phyloP scores from a whole-genome alignment of 2,797 vertebrate genomes.

The Hylomyscus alleni region DNA sequence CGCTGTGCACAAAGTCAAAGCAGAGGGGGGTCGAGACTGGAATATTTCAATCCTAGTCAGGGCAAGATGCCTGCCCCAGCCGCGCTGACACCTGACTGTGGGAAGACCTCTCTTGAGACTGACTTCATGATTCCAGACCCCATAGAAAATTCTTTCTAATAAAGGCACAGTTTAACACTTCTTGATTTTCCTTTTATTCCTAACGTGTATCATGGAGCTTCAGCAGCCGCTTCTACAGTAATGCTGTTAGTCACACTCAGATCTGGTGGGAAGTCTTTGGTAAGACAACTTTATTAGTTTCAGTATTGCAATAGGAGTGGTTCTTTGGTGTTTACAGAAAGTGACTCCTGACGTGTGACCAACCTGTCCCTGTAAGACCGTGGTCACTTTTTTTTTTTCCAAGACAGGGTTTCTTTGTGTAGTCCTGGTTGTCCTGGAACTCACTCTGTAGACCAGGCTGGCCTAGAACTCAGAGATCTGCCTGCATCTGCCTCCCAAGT shows the following conservation, averaged over 20 bases:
- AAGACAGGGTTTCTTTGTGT: too few species aligned
- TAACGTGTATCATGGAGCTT: background rate
- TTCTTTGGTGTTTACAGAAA: background rate
- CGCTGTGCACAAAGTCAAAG: too few species aligned
- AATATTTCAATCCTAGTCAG: background rate
- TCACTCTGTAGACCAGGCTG: too few species aligned
- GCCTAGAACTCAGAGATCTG: too few species aligned
- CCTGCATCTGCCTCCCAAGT: too few species aligned
- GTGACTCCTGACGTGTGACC: background rate
- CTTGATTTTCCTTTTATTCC: background rate
- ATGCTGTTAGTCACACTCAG: background rate
- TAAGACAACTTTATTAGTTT: background rate
- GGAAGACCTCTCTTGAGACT: background rate
- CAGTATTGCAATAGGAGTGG: background rate
- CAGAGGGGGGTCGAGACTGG: background rate
- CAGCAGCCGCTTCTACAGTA: background rate
- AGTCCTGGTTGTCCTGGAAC: too few species aligned
- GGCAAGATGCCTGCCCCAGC: background rate
- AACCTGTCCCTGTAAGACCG: background rate
- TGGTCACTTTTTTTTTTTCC: background rate
- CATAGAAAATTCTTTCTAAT: slow-evolving; percentile 1
- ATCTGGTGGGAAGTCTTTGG: background rate
- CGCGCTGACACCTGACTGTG: background rate
- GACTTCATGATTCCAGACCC: background rate
- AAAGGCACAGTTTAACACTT: background rate